Evolutionary conservation across 2,888 invertebrate species (phyloP), one percentile per base, ranked within the genome.

Genomic region (Heterodera filipjevi): DNA sequence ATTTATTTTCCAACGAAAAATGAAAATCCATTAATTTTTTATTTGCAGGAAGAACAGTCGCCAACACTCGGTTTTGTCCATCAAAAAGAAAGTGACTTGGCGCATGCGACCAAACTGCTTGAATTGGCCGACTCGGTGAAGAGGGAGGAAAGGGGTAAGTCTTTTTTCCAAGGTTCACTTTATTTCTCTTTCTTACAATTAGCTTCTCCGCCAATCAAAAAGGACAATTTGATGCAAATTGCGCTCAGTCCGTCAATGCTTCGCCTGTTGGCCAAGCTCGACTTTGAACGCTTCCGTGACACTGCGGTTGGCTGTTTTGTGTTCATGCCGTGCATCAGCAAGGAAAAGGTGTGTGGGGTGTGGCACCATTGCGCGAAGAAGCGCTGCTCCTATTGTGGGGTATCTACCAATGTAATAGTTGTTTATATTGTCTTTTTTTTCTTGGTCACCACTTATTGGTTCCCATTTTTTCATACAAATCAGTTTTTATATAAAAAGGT

Each of bases 41-140:
- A 14, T 3, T 8, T 75, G 10, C 1, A 75, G 75, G 75, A 68
- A 12, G 75, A 66, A 19, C 12, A 30, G 14, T 14, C 35, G 66
- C 75, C 75, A 16, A 66, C 75, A 12, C 30, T 75, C 33, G 39
- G 75, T 8, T 75, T 75, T 64, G 75, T 75, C n/a, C 66, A 68
- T 22, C 75, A 75, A 33, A 75, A 75, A n/a, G 22, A 66, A 35
- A 22, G 10, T 33, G 33, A 68, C 33, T 68, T 68, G 68, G 68
- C 68, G 6, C 19, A 32, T 22, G 68, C 33, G 16, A 19, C 27
- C 5, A 27, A 59, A n/a, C 6, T n/a, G 19, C 59, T 59, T n/a
- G 59, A 59, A 10, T 8, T 10, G 27, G 27, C n/a, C 1, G 59
- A 59, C 8, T n/a, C 59, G 8, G 27, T 27, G 10, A 59, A 27